Conservation (phyloP, 2,113 vertebrate genomes). For the Apeltes quadracus region DNA sequence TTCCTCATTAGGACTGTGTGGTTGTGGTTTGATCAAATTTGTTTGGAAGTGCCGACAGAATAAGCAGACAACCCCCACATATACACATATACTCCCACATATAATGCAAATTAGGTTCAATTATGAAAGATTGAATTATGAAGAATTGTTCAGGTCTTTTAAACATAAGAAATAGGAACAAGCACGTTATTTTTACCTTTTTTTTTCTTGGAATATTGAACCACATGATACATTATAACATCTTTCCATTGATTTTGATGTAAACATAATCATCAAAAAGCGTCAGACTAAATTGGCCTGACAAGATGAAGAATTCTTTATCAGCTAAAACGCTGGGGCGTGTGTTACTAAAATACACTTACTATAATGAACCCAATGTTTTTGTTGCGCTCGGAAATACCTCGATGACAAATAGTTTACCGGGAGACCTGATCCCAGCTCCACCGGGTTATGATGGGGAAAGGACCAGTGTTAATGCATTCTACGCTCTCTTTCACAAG, state of each 20-base stretch:
- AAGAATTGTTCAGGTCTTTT: not conserved
- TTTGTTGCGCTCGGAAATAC: constrained; percentile 77
- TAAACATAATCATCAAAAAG: constrained; percentile 82
- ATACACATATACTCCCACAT: no score
- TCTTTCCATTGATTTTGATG: constrained; percentile 78
- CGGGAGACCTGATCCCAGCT: constrained; percentile 54
- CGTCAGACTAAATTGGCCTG: constrained; percentile 76
- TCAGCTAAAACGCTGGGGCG: constrained; percentile 82
- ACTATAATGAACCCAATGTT: constrained; percentile 81
- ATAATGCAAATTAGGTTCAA: no score
- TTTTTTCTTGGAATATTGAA: constrained; percentile 31
- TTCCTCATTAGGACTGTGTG: not conserved
- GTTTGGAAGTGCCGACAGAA: not conserved
- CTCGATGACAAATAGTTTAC: constrained; percentile 78
- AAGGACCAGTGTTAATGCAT: not conserved
- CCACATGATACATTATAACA: constrained; percentile 41
- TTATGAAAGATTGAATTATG: no score
- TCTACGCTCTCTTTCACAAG: not conserved
- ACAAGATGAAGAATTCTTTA: constrained; percentile 83
- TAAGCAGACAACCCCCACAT: not conserved
- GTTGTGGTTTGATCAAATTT: not conserved
- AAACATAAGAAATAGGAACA: not conserved
- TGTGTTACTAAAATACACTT: constrained; percentile 83
- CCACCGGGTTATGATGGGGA: constrained; percentile 38
- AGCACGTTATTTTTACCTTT: not conserved